Evolutionary conservation across 2,113 vertebrate species (phyloP), one percentile per base, ranked within the genome.

Genomic region (Helogale parvula): DNA sequence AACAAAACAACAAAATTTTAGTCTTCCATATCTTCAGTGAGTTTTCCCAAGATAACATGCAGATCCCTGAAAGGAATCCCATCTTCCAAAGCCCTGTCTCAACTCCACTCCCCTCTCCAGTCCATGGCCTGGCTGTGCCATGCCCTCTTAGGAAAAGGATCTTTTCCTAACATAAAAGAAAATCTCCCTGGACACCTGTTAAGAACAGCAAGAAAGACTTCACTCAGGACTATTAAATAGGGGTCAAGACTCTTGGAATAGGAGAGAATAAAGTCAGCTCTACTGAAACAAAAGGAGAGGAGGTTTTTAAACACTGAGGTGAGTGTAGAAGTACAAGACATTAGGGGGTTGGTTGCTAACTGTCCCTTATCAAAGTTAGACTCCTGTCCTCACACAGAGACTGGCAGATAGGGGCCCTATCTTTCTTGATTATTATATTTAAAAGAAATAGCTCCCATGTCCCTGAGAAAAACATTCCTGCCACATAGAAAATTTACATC

Each of bases 351-450:
- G 38, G 13, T 47, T n/a, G 19, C n/a, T 52, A 80, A 80, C 6
- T 7, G 2, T 79, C 19, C 4, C 68, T 88, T 60, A 45, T 10
- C 13, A 25, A 88, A 89, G 31, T 60, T 63, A 69, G 66, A 50
- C 23, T 41, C 54, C 79, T 17, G 19, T 16, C 41, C 14, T 74
- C 19, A 33, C 23, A 31, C 1, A 76, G 29, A 69, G 31, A 65
- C 31, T 3, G 3, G 3, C 47, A 93, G 11, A 38, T 1, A 29
- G 9, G 9, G 16, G 13, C 16, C 9, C 15, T 68, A 19, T 63
- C 13, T 79, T 93, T 96, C 77, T 35, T 19, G 71, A 77, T 81
- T 57, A 85, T 72, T 68, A 88, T 13, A 25, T 52, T 92, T 92
- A 85, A 69, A 80, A 92, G 17, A 16, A 35, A 41, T 68, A 8